Base-by-base conservation (phyloP, 1,140 invertebrate species). In the Ericerus pela region DNA sequence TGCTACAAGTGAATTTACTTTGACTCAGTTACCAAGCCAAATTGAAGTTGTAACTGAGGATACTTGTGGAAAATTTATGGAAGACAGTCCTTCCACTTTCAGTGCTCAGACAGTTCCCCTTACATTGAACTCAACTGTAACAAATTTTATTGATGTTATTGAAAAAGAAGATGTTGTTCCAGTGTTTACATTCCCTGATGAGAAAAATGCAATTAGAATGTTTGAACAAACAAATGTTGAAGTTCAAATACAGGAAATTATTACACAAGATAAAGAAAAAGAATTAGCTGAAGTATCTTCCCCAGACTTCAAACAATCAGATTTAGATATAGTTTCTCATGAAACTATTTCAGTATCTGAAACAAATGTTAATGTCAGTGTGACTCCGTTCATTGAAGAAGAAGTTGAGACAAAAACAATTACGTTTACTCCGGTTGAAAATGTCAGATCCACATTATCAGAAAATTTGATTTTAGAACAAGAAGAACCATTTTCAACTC, bases 171-270 rank as follows among this genome's bases (percentile, higher is more conserved):
- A 67, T 33, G 64, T 70, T 8, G 55, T 62, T 26, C 64, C 68
- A 28, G 74, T 76, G 60, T 66, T 61, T 53, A 74, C 75, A 62
- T 64, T 64, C 58, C 64, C 68, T 8, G 53, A 61, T 10, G 55
- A 60, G 4, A 63, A 66, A 41, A 65, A 60, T 6, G 64, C 65
- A 36, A 58, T 62, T 5, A 54, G 68, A 11, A 60, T 65, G 12
- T 54, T 72, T n/a, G 70, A 72, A 60, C 65, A 70, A 51, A 65
- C 62, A 3, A 68, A 68, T 53, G 61, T 60, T 5, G 64, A 58
- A 47, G 18, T 58, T 16, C 51, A 51, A 5, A 47, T 70, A 20
- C 55, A 60, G 8, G 62, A 69, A 62, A 56, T 67, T 36, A 47
- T 62, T 20, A 51, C 58, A 11, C 61, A 67, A 62, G 65, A 68